Percentiles rank a stretch among this genome's conserved stretches.
These are phyloP conservation scores for Archaeoteleia sp. DNA, from an alignment of 2,888 invertebrate species.

Conservation along the genomic window DNA sequence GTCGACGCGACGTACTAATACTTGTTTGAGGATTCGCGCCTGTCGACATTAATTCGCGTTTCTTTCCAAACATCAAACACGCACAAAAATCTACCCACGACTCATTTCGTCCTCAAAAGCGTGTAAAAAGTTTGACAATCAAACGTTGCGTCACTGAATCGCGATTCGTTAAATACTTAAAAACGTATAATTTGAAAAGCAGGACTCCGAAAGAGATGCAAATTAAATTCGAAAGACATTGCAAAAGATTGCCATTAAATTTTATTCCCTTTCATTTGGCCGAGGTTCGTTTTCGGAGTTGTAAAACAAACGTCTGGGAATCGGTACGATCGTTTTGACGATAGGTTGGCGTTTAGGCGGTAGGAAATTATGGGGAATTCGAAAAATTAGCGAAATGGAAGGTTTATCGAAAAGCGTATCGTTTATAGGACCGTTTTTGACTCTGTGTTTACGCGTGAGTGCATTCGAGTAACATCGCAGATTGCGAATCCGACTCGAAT, in stretches of 20 bases:
- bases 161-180: too few species aligned
- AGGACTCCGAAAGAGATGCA: too few species aligned
- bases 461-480: not conserved
- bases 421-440: slow-evolving; percentile 1
- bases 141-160: too few species aligned
- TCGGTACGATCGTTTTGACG: not conserved
- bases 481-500: slow-evolving; percentile 5
- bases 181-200: too few species aligned
- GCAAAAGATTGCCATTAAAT: too few species aligned
- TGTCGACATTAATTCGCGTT: slow-evolving; percentile 18
- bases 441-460: slow-evolving; percentile 6
- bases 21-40: slow-evolving; percentile 32
- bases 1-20: slow-evolving; percentile 46
- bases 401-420: slow-evolving; percentile 24
- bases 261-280: too few species aligned
- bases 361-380: slow-evolving; percentile 9
- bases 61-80: too few species aligned
- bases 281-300: too few species aligned
- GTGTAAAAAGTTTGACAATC: too few species aligned
- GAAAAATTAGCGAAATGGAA: slow-evolving; percentile 36
- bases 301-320: not conserved
- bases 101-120: too few species aligned
- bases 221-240: too few species aligned
- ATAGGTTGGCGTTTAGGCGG: not conserved
- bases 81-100: too few species aligned